These are phyloP conservation scores for Vicugna pacos DNA, from an alignment of 2,113 vertebrate species.

Conservation along the genomic window DNA sequence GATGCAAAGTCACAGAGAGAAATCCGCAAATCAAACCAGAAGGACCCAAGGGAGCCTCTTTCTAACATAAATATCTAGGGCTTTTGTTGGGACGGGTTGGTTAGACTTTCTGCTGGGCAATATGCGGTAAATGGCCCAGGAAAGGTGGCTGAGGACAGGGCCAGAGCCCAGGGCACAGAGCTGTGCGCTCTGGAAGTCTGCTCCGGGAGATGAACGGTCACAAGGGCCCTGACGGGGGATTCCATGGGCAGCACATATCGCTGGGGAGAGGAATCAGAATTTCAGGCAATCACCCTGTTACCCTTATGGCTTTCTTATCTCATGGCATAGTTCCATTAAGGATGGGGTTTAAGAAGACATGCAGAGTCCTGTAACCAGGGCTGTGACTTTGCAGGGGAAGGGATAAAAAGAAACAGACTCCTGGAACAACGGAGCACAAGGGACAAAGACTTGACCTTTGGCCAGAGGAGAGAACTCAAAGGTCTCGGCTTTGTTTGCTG, in stretches of 20 bases:
- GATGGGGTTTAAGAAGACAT: background rate
- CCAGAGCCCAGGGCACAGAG: background rate
- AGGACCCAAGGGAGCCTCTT: background rate
- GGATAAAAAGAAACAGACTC: background rate
- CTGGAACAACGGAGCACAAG: background rate
- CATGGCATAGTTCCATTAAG: background rate
- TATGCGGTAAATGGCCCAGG: accelerated
- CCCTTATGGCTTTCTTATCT: background rate
- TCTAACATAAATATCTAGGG: background rate
- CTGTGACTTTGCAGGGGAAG: background rate
- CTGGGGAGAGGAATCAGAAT: background rate
- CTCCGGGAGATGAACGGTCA: too few relatives aligned
- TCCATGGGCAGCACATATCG: background rate
- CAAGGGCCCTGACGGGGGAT: background rate
- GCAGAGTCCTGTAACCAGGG: background rate
- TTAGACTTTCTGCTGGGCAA: background rate
- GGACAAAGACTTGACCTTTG: background rate
- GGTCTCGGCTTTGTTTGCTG: background rate
- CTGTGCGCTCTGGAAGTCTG: background rate
- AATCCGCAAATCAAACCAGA: background rate
- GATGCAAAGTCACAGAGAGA: background rate
- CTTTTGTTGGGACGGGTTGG: background rate
- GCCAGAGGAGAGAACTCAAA: background rate
- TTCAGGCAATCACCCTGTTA: background rate
- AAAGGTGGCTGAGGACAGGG: too few relatives aligned